Evolutionary conservation across 2,113 vertebrate species (phyloP).

Genomic region (Eulemur rufifrons): DNA sequence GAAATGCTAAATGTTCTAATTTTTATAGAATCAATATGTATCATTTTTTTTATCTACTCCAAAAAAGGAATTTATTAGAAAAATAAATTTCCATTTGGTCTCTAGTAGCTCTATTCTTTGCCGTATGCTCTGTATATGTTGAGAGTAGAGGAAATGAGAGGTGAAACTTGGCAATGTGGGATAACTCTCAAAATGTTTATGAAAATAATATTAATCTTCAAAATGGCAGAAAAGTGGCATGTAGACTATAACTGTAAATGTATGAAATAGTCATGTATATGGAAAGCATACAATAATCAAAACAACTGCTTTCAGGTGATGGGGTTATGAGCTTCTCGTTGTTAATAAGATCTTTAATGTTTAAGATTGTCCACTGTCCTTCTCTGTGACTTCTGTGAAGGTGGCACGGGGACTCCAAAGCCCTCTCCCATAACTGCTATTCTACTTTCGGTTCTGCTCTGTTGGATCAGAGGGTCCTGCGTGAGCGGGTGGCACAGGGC

Average conservation of each 20-base stretch:
- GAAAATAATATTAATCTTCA: neutral
- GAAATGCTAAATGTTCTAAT: neutral
- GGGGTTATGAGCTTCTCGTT: neutral
- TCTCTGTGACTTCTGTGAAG: neutral
- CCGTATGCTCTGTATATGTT: neutral
- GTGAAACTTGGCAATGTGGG: neutral
- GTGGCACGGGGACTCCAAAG: neutral
- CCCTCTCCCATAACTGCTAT: rapidly evolving
- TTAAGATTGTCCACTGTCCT: neutral
- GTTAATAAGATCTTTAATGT: neutral
- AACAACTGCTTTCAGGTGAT: neutral
- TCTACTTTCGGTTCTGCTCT: neutral
- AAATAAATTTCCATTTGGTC: conserved; percentile 5
- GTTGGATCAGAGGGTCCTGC: neutral
- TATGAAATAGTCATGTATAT: rapidly evolving
- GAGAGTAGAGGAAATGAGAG: neutral
- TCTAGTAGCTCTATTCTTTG: neutral
- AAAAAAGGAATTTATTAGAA: conserved; percentile 43
- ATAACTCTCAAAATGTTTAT: neutral
- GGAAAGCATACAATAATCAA: neutral
- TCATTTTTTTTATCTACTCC: conserved; percentile 31
- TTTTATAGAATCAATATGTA: neutral
- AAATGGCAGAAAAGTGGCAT: neutral
- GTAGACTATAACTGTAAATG: neutral
- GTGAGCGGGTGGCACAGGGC: rapidly evolving